Evolutionary conservation across 2,888 invertebrate species (phyloP), one percentile per base, ranked within the genome.

Genomic region (Venusia cambrica): DNA sequence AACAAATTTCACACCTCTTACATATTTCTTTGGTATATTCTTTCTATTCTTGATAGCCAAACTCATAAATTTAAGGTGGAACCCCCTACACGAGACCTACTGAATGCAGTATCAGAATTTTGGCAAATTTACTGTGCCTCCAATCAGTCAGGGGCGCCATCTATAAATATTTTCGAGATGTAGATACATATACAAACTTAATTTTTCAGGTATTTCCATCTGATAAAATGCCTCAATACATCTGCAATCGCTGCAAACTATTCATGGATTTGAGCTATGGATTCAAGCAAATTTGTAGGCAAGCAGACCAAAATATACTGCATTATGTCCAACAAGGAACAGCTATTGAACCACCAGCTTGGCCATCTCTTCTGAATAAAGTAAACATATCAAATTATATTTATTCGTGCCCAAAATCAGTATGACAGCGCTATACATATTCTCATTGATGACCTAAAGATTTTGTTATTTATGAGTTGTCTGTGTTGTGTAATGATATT

Each of bases 211-310:
- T 90, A 5, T 90, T 89, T 54, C 84, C 89, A 38, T 90, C 89
- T 20, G 94, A 94, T 70, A 92, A 91, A 45, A 92, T 94, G 92
- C 94, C 94, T 1, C 84, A 89, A 28, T 90, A 87, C 58, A 92
- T 94, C 41, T 94, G 94, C 63, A 87, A 80, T 17, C 88, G 88
- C 18, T 94, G 94, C 56, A 90, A 90, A 10, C 80, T 89, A 56
- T 90, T 92, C 48, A 90, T 94, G 62, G 90, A 91, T 38, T 83
- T 92, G 40, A 91, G 90, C 26, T 94, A 93, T 74, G 90, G 90
- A 32, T 94, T 92, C 56, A 94, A 94, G 62, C 89, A 92, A 38
- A 91, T 93, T 61, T 94, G 93, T 55, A 92, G 93, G 48, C 90
- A 90, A 59, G 91, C 93, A 0, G 94, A 94, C 62, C 93, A 92